Conservation (phyloP, 2,113 vertebrate genomes). For the Onychostruthus taczanowskii region DNA sequence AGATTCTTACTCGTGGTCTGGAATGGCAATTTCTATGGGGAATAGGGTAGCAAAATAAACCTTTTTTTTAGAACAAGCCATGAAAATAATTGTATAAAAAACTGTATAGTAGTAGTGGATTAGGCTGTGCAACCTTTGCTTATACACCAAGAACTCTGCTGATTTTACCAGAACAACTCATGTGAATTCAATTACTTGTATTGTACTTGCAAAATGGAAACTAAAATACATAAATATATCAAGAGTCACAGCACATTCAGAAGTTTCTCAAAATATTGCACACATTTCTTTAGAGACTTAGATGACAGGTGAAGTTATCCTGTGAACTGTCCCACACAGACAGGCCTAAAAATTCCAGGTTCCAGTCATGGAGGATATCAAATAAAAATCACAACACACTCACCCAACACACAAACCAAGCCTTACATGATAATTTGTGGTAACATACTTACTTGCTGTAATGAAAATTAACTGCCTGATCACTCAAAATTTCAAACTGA, state of each 20-base stretch:
- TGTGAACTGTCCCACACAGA: neutral
- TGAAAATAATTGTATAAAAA: neutral
- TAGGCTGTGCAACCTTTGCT: neutral
- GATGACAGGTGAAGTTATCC: neutral
- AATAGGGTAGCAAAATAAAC: neutral
- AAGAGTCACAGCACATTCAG: neutral
- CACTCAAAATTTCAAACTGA: conserved; percentile 92
- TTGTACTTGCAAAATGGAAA: neutral
- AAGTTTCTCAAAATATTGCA: neutral
- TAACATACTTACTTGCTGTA: conserved; percentile 86
- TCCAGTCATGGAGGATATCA: neutral
- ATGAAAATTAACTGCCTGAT: conserved; percentile 93
- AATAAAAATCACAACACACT: neutral
- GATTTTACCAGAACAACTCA: neutral
- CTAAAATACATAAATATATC: neutral
- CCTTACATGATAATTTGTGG: neutral
- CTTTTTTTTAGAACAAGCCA: neutral
- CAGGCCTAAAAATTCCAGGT: neutral
- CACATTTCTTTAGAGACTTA: neutral
- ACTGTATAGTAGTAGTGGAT: rapidly evolving
- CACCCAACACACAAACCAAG: neutral
- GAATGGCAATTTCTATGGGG: neutral
- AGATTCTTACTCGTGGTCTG: neutral
- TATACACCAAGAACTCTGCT: neutral
- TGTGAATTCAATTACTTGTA: neutral